These are phyloP conservation scores for Heliothis virescens DNA, from an alignment of 1,140 invertebrate species.

Conservation along the genomic window DNA sequence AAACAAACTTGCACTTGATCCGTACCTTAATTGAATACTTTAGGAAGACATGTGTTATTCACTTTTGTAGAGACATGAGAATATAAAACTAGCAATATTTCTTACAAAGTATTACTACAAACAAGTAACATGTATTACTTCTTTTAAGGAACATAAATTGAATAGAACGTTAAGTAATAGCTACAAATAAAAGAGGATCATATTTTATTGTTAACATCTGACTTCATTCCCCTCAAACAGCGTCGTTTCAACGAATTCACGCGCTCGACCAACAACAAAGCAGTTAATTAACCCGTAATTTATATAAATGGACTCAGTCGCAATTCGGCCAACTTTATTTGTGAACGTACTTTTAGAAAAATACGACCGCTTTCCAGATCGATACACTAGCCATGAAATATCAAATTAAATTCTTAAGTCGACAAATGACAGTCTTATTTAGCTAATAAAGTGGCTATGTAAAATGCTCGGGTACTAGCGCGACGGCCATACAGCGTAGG, in stretches of 20 bases:
- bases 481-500: slow-evolving; percentile 43
- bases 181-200: slow-evolving; percentile 51
- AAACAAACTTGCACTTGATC: slow-evolving; percentile 18
- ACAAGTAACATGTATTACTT: neutral
- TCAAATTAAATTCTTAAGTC: slow-evolving; percentile 26
- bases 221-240: slow-evolving; percentile 56
- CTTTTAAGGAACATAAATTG: slow-evolving; percentile 24
- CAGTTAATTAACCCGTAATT: slow-evolving; percentile 72
- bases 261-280: slow-evolving; percentile 62
- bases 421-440: slow-evolving; percentile 28
- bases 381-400: neutral
- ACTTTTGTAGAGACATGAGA: slow-evolving; percentile 3
- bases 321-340: slow-evolving; percentile 67
- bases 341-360: slow-evolving; percentile 60
- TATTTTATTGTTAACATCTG: slow-evolving; percentile 63
- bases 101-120: slow-evolving; percentile 17
- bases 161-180: slow-evolving; percentile 39
- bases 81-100: slow-evolving; percentile 19
- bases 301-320: slow-evolving; percentile 66
- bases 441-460: slow-evolving; percentile 24
- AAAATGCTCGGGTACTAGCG: neutral
- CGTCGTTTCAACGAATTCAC: slow-evolving; percentile 61
- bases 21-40: slow-evolving; percentile 6
- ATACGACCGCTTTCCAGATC: slow-evolving; percentile 12
- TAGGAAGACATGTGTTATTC: slow-evolving; percentile 1